These are phyloP conservation scores for Eunapius fragilis DNA, from an alignment of 37 sponge, comb jelly and placozoan species.

Conservation along the genomic window DNA sequence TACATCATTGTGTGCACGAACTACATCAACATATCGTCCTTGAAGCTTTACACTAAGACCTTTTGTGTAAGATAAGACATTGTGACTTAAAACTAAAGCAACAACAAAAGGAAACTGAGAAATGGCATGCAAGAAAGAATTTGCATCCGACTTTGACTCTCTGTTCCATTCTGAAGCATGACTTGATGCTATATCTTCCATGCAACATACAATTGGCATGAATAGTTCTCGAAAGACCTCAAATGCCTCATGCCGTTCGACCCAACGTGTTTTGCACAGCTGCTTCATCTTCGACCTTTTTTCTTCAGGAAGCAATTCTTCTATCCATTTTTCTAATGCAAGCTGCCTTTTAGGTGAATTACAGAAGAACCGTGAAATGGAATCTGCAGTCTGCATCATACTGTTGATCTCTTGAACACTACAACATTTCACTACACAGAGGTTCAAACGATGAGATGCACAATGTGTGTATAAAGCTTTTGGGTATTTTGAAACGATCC, in stretches of 20 bases:
- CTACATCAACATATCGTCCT: constrained; percentile 55
- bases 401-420: constrained; percentile 16
- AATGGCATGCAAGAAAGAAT: constrained; percentile 37
- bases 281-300: constrained; percentile 10
- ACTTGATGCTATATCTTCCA: no score
- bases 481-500: constrained; percentile 38
- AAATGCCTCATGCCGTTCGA: constrained; percentile 59
- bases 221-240: constrained; percentile 44
- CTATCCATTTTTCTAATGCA: constrained; percentile 28
- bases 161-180: constrained; percentile 48
- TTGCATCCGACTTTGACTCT: constrained; percentile 68
- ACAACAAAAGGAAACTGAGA: constrained; percentile 64
- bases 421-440: constrained; percentile 29
- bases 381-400: constrained; percentile 38
- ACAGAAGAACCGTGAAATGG: constrained; percentile 18
- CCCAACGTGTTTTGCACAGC: constrained; percentile 43
- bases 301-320: constrained; percentile 10
- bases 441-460: constrained; percentile 13
- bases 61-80: constrained; percentile 55
- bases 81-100: constrained; percentile 41
- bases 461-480: constrained; percentile 12
- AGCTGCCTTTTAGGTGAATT: constrained; percentile 44
- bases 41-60: constrained; percentile 70
- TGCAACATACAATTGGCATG: background rate
- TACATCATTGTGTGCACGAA: constrained; percentile 53